Evolutionary conservation across 2,888 invertebrate species (phyloP).

Genomic region (Noctua pronuba): DNA sequence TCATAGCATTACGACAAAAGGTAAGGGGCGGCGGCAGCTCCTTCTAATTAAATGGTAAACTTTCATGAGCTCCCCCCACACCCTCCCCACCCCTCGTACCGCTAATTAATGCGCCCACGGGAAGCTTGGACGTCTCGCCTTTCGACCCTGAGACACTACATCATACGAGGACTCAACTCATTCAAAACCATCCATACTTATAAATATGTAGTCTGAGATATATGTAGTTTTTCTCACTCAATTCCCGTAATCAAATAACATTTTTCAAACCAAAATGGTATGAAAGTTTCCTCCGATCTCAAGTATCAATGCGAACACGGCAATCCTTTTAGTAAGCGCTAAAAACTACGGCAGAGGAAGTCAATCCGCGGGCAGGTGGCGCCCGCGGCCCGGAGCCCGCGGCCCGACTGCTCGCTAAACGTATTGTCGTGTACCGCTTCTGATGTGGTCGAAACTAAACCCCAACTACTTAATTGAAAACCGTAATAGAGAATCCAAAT

Average conservation of each 20-base stretch:
- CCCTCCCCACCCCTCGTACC: slow-evolving; percentile 69
- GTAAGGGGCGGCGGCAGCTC: slow-evolving; percentile 81
- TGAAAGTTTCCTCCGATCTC: slow-evolving; percentile 73
- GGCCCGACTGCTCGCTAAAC: slow-evolving; percentile 79
- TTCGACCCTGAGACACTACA: slow-evolving; percentile 71
- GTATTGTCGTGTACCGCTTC: slow-evolving; percentile 88
- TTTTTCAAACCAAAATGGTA: slow-evolving; percentile 55
- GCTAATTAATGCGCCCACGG: slow-evolving; percentile 89
- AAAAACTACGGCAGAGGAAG: slow-evolving; percentile 85
- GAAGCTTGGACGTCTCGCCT: slow-evolving; percentile 79
- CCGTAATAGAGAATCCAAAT: slow-evolving; percentile 86
- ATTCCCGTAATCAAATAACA: slow-evolving; percentile 49
- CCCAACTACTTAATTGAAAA: slow-evolving; percentile 89
- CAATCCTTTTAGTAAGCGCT: slow-evolving; percentile 88
- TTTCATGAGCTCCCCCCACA: slow-evolving; percentile 85
- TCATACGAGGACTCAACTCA: slow-evolving; percentile 63
- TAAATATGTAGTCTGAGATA: not conserved
- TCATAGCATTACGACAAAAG: slow-evolving; percentile 85
- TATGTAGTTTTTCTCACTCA: slow-evolving; percentile 4
- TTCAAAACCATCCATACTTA: slow-evolving; percentile 29
- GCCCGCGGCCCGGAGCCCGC: slow-evolving; percentile 72
- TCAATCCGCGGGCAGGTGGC: slow-evolving; percentile 79
- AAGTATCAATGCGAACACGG: slow-evolving; percentile 87
- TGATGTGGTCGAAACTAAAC: slow-evolving; percentile 85
- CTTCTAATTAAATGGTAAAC: slow-evolving; percentile 91